These are phyloP conservation scores for Cossypha polioptera DNA, from an alignment of 2,797 vertebrate genomes.

Conservation along the genomic window DNA sequence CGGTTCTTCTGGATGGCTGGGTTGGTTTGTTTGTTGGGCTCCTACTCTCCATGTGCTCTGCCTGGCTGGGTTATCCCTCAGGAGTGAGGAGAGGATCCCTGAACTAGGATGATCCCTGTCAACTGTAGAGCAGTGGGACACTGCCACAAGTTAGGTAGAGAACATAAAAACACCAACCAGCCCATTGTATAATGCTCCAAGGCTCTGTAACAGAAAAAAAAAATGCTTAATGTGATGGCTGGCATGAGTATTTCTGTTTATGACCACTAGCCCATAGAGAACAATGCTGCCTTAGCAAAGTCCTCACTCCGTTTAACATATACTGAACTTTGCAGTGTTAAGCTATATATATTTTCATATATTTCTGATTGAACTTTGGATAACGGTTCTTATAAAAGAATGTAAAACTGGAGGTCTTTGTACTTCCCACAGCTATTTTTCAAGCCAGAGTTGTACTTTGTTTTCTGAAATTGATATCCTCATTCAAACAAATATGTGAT, in stretches of 20 bases:
- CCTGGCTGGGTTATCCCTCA: background rate
- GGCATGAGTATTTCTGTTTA: background rate
- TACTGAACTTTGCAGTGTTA: background rate
- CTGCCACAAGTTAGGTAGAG: background rate
- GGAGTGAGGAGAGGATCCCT: background rate
- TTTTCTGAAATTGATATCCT: constrained; percentile 29
- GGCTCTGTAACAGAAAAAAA: background rate
- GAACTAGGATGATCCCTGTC: background rate
- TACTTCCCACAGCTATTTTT: background rate
- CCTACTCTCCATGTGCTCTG: background rate
- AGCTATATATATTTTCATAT: background rate
- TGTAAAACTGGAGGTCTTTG: background rate
- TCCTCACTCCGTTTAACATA: background rate
- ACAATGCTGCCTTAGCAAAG: constrained; percentile 26
- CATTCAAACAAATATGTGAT: constrained; percentile 36
- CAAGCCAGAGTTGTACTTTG: constrained; percentile 4
- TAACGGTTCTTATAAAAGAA: background rate
- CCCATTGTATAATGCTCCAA: background rate
- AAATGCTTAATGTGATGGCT: background rate
- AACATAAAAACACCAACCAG: background rate
- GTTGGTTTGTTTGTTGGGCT: background rate
- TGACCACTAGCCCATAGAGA: background rate
- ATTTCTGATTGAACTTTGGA: background rate
- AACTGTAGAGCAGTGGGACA: background rate
- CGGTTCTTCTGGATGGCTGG: background rate